Evolutionary conservation across 2,888 invertebrate genomes (phyloP).

Genomic region (Mythimna lalbum): DNA sequence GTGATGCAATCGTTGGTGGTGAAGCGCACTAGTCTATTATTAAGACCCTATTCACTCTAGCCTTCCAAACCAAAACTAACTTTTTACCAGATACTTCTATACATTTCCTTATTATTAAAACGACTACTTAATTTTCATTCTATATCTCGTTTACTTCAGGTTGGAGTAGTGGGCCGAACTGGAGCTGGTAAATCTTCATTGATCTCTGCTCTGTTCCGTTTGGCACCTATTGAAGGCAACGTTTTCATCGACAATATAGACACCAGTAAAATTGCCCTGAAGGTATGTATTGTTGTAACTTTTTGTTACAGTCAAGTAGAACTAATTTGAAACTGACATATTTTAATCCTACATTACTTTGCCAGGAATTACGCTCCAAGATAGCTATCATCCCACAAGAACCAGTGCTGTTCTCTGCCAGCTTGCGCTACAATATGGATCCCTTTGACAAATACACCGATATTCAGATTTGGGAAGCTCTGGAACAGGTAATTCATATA

Average conservation of each 20-base stretch:
- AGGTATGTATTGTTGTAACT: constrained; percentile 70
- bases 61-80: too few species aligned
- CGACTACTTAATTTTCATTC: too few species aligned
- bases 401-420: constrained; percentile 91
- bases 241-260: constrained; percentile 94
- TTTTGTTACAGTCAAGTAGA: neutral
- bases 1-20: too few species aligned
- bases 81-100: too few species aligned
- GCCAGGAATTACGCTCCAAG: constrained; percentile 91
- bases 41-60: too few species aligned
- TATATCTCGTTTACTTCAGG: constrained; percentile 78
- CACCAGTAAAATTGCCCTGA: constrained; percentile 93
- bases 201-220: constrained; percentile 95
- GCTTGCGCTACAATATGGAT: constrained; percentile 92
- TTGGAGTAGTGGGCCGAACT: constrained; percentile 96
- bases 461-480: constrained; percentile 90
- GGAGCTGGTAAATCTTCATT: constrained; percentile 97
- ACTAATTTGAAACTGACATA: neutral
- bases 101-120: too few species aligned
- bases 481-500: constrained; percentile 89
- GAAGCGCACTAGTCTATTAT: too few species aligned
- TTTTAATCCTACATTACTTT: constrained; percentile 14
- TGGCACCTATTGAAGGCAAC: constrained; percentile 94
- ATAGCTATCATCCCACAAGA: constrained; percentile 92
- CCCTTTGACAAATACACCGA: constrained; percentile 91